Conservation (phyloP, 2,888 invertebrate species). For the Rhaphigaster nebulosa region DNA sequence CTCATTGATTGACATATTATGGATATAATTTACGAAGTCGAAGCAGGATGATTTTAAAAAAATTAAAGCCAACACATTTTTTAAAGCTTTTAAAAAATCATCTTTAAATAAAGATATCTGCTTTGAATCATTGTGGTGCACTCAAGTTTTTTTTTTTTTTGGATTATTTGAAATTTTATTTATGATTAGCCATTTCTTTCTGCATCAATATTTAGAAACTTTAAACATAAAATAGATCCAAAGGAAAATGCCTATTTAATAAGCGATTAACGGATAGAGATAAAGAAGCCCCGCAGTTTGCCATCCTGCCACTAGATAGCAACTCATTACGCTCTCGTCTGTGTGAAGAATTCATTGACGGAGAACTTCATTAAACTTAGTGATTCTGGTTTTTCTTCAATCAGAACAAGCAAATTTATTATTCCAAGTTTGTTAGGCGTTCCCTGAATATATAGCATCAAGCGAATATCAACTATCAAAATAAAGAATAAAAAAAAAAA, state of each 20-base stretch:
- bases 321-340: neutral
- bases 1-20: neutral
- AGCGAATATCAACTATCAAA: neutral
- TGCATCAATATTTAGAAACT: neutral
- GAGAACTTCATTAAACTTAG: neutral
- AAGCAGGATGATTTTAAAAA: too few relatives aligned
- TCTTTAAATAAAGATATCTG: too few relatives aligned
- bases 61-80: too few relatives aligned
- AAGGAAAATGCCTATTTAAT: neutral
- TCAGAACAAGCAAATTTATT: neutral
- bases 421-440: too few relatives aligned
- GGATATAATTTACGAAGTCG: neutral
- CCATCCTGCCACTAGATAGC: neutral
- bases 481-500: neutral
- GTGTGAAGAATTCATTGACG: neutral
- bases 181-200: neutral
- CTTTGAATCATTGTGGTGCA: too few relatives aligned
- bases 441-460: neutral
- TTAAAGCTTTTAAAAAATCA: too few relatives aligned
- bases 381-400: neutral
- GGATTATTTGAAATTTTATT: neutral
- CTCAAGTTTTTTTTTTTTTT: too few relatives aligned
- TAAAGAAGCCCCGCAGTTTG: neutral
- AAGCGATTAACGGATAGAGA: neutral
- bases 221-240: neutral